Evolutionary conservation across 2,113 vertebrate genomes (phyloP).

Genomic region (Crotalus viridis): DNA sequence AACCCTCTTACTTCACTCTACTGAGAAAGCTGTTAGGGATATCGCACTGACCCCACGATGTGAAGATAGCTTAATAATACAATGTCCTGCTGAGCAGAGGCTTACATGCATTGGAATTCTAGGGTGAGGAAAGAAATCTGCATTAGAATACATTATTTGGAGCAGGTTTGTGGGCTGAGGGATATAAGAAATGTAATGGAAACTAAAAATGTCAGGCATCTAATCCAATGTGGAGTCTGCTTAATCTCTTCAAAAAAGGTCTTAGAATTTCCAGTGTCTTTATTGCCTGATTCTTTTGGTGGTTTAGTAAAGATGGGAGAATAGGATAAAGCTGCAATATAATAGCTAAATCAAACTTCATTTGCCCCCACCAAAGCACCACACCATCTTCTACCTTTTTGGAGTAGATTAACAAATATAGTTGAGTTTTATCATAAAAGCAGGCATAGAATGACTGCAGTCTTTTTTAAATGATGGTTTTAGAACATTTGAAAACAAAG

Average conservation of each 20-base stretch:
- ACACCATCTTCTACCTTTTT: background rate
- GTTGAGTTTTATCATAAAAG: background rate
- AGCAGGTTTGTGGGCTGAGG: constrained; percentile 53
- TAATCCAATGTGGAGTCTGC: constrained; percentile 65
- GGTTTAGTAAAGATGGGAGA: constrained; percentile 30
- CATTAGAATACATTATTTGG: constrained; percentile 65
- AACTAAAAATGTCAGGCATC: constrained; percentile 72
- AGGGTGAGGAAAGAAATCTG: constrained; percentile 58
- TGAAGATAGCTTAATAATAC: constrained; percentile 63
- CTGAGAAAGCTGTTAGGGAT: constrained; percentile 65
- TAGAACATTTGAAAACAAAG: accelerated
- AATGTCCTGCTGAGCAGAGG: constrained; percentile 57
- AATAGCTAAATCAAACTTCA: background rate
- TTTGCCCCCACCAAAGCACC: background rate
- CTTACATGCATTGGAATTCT: constrained; percentile 55
- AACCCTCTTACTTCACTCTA: constrained; percentile 54
- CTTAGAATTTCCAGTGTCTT: constrained; percentile 65
- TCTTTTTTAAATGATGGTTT: constrained; percentile 2
- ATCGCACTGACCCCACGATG: constrained; percentile 40
- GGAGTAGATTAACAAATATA: constrained; percentile 56
- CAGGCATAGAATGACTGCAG: background rate
- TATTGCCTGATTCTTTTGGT: constrained; percentile 53
- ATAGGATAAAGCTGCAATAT: background rate
- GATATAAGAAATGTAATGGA: constrained; percentile 67
- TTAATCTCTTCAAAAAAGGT: constrained; percentile 67